Conservation (phyloP, 2,888 invertebrate species). For the Drosophila formosana region DNA sequence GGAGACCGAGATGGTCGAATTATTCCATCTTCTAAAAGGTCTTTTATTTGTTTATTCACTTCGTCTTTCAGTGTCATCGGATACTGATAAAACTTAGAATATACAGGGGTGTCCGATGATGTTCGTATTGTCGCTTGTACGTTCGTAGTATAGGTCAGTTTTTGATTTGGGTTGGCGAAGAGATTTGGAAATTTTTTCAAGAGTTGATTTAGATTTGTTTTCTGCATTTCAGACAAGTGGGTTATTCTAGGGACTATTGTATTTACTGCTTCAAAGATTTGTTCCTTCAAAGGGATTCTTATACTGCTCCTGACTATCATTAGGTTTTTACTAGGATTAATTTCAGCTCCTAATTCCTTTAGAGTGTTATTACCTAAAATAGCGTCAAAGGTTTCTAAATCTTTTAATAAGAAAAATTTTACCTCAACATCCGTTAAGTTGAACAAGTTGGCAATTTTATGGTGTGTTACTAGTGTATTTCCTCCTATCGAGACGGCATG, state of each 20-base stretch:
- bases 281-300: no score
- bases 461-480: slow-evolving; percentile 1
- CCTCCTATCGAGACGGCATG: background rate
- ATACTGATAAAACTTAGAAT: background rate
- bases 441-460: slow-evolving; percentile 3
- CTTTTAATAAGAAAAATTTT: no score
- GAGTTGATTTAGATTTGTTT: background rate
- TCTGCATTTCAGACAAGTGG: slow-evolving; percentile 9
- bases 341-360: no score
- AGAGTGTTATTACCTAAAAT: no score
- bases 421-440: background rate
- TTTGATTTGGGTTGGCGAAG: slow-evolving; percentile 33
- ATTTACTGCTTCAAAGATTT: no score
- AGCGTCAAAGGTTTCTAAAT: no score
- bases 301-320: no score
- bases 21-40: background rate
- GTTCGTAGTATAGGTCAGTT: background rate
- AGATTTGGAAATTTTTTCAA: slow-evolving; percentile 22
- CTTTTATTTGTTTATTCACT: background rate
- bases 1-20: slow-evolving; percentile 8
- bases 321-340: no score
- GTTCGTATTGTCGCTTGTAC: slow-evolving; percentile 27
- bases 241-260: no score
- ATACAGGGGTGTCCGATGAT: background rate
- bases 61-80: slow-evolving; percentile 15